Conservation (phyloP, 2,113 vertebrate genomes). For the Oncorhynchus tshawytscha region DNA sequence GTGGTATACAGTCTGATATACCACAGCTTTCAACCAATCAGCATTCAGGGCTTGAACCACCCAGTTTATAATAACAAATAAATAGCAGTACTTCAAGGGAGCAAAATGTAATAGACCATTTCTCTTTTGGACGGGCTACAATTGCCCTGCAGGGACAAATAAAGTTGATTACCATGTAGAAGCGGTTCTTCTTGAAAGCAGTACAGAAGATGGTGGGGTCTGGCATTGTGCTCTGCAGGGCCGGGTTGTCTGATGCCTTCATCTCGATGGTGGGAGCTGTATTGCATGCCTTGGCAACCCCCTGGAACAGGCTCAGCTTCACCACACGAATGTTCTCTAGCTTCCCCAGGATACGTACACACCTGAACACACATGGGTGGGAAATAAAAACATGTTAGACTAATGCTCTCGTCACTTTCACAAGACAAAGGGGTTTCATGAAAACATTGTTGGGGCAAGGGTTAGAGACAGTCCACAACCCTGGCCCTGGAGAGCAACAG, state of each 20-base stretch:
- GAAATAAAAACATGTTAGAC: neutral
- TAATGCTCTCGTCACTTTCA: neutral
- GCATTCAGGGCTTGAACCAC: no score
- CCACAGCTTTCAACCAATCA: no score
- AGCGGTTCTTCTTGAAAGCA: conserved; percentile 97
- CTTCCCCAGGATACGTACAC: conserved; percentile 94
- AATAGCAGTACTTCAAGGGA: no score
- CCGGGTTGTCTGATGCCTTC: conserved; percentile 97
- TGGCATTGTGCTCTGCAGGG: conserved; percentile 83
- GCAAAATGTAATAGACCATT: neutral
- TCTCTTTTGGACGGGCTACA: neutral
- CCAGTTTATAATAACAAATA: no score
- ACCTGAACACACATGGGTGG: conserved; percentile 67
- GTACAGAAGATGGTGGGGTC: conserved; percentile 95
- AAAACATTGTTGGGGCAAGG: no score
- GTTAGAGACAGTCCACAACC: no score
- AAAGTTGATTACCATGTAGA: conserved; percentile 84
- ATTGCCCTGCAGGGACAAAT: no score
- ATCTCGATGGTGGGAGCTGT: conserved; percentile 94
- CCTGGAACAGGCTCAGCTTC: conserved; percentile 91
- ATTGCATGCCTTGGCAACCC: conserved; percentile 83
- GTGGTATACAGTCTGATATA: no score
- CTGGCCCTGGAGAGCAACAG: no score
- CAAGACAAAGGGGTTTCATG: neutral
- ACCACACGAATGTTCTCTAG: conserved; percentile 95